Evolutionary conservation across 2,888 invertebrate species (phyloP).

Genomic region (Calliopum simillimum): DNA sequence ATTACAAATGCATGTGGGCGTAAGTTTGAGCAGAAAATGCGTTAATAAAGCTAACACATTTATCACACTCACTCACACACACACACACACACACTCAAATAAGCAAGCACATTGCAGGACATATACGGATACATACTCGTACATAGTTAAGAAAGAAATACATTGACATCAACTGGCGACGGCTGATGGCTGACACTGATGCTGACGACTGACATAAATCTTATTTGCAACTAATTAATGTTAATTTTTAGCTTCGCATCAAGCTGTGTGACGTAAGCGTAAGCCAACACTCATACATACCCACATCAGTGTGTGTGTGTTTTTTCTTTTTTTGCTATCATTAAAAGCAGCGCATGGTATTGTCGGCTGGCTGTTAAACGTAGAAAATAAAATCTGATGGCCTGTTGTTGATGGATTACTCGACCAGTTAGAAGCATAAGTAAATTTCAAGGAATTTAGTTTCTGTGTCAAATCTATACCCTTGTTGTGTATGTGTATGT

Average conservation of each 20-base stretch:
- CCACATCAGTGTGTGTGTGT: not conserved
- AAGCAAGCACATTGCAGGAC: not conserved
- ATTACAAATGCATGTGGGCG: no score
- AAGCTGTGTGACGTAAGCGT: slow-evolving; percentile 23
- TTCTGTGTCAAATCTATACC: no score
- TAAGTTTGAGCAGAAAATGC: not conserved
- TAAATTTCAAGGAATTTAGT: no score
- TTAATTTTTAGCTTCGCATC: slow-evolving; percentile 45
- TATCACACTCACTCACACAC: not conserved
- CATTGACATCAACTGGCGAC: not conserved
- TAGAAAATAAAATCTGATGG: not conserved
- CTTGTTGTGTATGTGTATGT: no score
- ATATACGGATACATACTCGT: no score
- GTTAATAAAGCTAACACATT: not conserved
- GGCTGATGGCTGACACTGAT: slow-evolving; percentile 4
- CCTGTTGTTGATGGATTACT: slow-evolving; percentile 1
- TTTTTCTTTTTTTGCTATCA: not conserved
- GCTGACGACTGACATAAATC: slow-evolving; percentile 42
- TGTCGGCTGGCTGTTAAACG: not conserved
- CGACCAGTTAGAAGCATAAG: no score
- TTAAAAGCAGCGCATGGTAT: not conserved
- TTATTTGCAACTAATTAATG: slow-evolving; percentile 44
- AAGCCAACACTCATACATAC: not conserved
- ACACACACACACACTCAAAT: not conserved
- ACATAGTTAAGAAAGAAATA: not conserved